Evolutionary conservation across 2,797 vertebrate genomes (phyloP).

Genomic region (Acanthurus lineatus): DNA sequence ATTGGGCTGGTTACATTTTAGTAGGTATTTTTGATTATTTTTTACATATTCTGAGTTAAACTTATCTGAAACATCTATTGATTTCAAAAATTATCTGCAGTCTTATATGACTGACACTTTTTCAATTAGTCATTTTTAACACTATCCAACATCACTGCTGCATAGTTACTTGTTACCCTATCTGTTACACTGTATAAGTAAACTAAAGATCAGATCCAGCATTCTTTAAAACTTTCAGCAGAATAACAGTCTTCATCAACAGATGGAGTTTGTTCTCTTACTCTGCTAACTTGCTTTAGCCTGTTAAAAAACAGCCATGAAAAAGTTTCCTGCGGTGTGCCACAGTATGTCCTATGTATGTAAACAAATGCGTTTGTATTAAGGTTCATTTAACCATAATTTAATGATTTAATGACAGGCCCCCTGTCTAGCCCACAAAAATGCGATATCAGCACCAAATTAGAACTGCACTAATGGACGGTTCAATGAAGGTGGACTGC

Average conservation of each 20-base stretch:
- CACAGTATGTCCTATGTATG: neutral
- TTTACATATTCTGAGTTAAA: neutral
- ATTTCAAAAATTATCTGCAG: no score
- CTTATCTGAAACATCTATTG: neutral
- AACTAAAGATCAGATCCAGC: no score
- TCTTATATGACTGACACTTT: neutral
- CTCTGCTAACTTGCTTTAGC: neutral
- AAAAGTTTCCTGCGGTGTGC: neutral
- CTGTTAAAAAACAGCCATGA: neutral
- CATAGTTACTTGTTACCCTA: neutral
- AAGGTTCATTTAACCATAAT: neutral
- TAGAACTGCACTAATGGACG: neutral
- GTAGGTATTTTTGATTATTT: neutral
- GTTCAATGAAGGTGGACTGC: slow-evolving; percentile 49
- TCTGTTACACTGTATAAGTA: neutral
- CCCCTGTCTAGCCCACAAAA: neutral
- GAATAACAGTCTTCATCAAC: no score
- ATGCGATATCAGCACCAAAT: neutral
- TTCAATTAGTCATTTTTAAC: neutral
- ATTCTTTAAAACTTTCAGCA: no score
- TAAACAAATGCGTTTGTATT: neutral
- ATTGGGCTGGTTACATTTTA: neutral
- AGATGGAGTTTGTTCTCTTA: no score
- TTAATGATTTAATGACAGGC: neutral
- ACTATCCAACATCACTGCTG: no score